phyloP scores from a whole-genome alignment of 2,113 vertebrate genomes.

The Perca flavescens region DNA sequence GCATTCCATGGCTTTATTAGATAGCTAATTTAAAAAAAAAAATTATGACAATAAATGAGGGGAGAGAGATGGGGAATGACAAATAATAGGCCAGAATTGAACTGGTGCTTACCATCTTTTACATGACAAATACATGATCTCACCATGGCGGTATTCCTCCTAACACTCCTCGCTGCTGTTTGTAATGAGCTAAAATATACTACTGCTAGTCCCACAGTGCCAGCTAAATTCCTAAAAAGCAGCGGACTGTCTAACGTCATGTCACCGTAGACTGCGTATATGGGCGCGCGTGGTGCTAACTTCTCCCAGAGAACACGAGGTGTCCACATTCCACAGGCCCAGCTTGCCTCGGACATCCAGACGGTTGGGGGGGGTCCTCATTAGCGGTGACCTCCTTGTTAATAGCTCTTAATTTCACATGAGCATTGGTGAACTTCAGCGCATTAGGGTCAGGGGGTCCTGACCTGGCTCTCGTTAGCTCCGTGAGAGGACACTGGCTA shows the following conservation, averaged over 20 bases:
- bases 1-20: background rate
- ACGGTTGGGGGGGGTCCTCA: conserved; percentile 71
- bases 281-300: conserved; percentile 27
- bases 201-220: background rate
- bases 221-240: conserved; percentile 27
- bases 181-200: background rate
- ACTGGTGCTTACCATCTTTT: too few relatives aligned
- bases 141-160: background rate
- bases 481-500: conserved; percentile 68
- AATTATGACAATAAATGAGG: too few relatives aligned
- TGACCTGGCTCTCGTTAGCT: conserved; percentile 75
- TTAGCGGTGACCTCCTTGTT: conserved; percentile 75
- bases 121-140: background rate
- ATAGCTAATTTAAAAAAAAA: too few relatives aligned
- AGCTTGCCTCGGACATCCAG: conserved; percentile 43
- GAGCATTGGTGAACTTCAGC: conserved; percentile 65
- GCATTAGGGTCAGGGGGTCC: conserved; percentile 69
- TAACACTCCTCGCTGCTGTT: background rate
- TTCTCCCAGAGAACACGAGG: conserved; percentile 42
- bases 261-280: conserved; percentile 16
- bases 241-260: conserved; percentile 20
- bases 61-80: background rate
- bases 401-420: conserved; percentile 82
- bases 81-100: background rate
- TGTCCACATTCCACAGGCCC: conserved; percentile 66